These are phyloP conservation scores for Phrynocephalus vlangalii DNA, from an alignment of 2,797 vertebrate species.

Conservation along the genomic window DNA sequence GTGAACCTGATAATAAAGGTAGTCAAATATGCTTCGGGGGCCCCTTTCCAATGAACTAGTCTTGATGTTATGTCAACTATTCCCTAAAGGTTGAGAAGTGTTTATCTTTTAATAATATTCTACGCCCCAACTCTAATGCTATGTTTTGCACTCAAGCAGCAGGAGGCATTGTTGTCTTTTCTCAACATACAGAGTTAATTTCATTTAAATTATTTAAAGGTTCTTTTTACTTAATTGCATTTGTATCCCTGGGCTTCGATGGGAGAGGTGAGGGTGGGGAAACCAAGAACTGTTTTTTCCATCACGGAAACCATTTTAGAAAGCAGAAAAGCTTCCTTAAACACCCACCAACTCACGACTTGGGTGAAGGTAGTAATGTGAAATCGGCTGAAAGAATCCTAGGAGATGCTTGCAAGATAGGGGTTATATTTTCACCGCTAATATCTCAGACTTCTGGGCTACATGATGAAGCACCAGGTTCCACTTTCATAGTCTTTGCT, in stretches of 20 bases:
- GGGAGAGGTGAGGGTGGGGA: not conserved
- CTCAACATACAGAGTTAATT: not conserved
- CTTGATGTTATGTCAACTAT: not conserved
- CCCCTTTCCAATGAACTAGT: not conserved
- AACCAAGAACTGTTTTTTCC: not conserved
- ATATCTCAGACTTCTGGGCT: not conserved
- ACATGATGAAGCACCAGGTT: not conserved
- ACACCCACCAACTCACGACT: not conserved
- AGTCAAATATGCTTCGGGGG: not conserved
- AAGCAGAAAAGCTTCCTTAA: constrained; percentile 1
- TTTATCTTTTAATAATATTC: not conserved
- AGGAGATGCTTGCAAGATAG: constrained; percentile 29
- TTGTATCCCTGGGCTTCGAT: not conserved
- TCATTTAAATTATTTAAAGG: not conserved
- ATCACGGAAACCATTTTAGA: not conserved
- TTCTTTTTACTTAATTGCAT: not conserved
- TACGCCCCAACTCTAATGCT: not conserved
- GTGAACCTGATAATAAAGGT: not conserved
- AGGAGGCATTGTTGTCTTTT: not conserved
- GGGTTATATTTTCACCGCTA: not conserved
- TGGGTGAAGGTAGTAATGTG: constrained; percentile 2
- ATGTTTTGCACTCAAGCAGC: not conserved
- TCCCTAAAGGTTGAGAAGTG: not conserved
- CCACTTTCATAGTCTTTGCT: not conserved
- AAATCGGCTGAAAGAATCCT: constrained; percentile 19